phyloP scores from a whole-genome alignment of 2,113 vertebrate species.

The Oreochromis tanganicae region DNA sequence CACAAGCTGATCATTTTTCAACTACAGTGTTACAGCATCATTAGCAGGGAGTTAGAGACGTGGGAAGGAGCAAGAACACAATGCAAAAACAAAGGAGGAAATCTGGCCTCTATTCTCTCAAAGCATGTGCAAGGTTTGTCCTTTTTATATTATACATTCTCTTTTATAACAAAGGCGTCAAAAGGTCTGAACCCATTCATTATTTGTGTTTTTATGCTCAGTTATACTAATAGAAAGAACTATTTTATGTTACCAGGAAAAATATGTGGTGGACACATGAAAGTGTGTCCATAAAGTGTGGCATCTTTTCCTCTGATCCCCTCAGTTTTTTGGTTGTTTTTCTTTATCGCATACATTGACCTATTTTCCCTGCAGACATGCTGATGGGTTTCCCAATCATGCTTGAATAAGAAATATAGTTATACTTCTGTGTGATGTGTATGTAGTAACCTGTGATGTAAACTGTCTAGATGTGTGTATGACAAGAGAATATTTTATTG shows the following conservation, averaged over 20 bases:
- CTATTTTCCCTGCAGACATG: neutral
- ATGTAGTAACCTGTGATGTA: neutral
- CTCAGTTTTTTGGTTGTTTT: neutral
- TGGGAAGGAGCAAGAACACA: conserved; percentile 78
- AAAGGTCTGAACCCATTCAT: neutral
- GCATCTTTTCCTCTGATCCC: neutral
- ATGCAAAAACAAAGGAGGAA: conserved; percentile 75
- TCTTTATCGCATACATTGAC: neutral
- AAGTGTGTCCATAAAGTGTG: neutral
- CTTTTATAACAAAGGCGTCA: neutral
- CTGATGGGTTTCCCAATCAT: neutral
- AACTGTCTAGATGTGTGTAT: neutral
- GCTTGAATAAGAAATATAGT: neutral
- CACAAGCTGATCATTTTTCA: neutral
- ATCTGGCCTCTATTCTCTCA: conserved; percentile 75
- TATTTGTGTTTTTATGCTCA: neutral
- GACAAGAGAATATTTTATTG: neutral
- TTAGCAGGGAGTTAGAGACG: conserved; percentile 52
- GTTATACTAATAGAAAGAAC: neutral
- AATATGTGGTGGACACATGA: neutral
- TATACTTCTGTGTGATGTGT: neutral
- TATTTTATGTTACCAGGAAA: neutral
- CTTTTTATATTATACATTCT: neutral
- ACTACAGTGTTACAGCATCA: conserved; percentile 82
- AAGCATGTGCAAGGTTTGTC: conserved; percentile 81